These are phyloP conservation scores for Lycaon pictus DNA, from an alignment of 2,113 vertebrate species.

Conservation along the genomic window DNA sequence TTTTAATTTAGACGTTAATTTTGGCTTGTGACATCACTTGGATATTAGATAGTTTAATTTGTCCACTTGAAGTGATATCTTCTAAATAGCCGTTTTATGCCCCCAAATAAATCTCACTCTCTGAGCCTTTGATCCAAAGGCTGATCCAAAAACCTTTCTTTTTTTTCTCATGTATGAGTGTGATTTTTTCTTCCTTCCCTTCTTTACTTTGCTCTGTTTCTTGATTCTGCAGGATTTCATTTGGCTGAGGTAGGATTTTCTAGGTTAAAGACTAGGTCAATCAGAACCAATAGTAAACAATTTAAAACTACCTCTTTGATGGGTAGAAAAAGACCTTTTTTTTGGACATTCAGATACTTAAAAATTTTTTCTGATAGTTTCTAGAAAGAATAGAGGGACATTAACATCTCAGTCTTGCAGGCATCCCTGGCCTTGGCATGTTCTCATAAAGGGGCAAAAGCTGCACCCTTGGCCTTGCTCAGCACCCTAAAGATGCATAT, in stretches of 20 bases:
- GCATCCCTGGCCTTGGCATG: neutral
- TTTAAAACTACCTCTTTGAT: neutral
- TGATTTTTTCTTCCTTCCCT: neutral
- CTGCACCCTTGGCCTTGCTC: neutral
- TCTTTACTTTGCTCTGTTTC: neutral
- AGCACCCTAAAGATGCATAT: neutral
- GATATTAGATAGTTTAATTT: conserved; percentile 37
- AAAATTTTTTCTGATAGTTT: conserved; percentile 34
- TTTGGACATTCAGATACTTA: neutral
- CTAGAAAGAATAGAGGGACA: neutral
- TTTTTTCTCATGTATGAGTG: neutral
- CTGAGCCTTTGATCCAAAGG: neutral
- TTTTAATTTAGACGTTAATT: conserved; percentile 64
- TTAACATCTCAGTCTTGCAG: neutral
- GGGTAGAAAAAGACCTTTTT: neutral
- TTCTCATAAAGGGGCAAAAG: neutral
- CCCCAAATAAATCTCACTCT: neutral
- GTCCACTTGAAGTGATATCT: conserved; percentile 18
- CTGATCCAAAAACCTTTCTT: neutral
- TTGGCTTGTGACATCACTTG: conserved; percentile 22
- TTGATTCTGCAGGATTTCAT: conserved; percentile 31
- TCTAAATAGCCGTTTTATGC: neutral
- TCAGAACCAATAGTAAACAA: neutral
- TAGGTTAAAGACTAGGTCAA: conserved; percentile 4
- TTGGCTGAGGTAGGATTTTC: conserved; percentile 2